These are phyloP conservation scores for Delia radicum DNA, from an alignment of 1,140 invertebrate genomes.

Conservation along the genomic window DNA sequence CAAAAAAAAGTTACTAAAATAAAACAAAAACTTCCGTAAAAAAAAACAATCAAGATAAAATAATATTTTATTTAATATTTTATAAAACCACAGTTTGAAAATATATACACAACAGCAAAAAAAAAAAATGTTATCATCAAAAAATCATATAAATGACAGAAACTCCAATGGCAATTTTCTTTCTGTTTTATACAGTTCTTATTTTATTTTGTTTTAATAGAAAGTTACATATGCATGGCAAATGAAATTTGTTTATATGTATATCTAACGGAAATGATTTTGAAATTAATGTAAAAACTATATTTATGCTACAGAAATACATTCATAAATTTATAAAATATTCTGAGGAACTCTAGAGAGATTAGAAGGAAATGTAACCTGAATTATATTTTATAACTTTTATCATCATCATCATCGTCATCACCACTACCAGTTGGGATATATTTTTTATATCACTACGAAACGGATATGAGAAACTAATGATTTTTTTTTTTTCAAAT, in stretches of 20 bases:
- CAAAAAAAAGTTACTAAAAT: background rate
- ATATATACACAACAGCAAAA: background rate
- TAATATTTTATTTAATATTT: slow-evolving; percentile 16
- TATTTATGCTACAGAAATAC: background rate
- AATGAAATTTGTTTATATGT: background rate
- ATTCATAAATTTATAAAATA: background rate
- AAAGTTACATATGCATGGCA: background rate
- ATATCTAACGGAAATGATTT: slow-evolving; percentile 7
- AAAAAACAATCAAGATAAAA: slow-evolving; percentile 10
- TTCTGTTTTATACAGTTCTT: background rate
- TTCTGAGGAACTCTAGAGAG: background rate
- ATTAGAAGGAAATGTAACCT: slow-evolving; percentile 21
- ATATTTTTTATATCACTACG: too few relatives aligned
- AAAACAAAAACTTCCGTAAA: background rate
- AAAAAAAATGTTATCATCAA: background rate
- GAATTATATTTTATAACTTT: slow-evolving; percentile 11
- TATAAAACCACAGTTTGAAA: background rate
- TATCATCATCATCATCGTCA: background rate
- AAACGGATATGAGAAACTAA: background rate
- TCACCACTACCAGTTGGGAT: too few relatives aligned
- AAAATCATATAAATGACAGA: background rate
- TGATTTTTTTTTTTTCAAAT: background rate
- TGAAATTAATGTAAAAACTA: background rate
- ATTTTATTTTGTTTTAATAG: background rate
- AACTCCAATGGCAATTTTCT: background rate